These are phyloP conservation scores for Agrilus cyanescens DNA, from an alignment of 2,888 invertebrate genomes.

Conservation along the genomic window DNA sequence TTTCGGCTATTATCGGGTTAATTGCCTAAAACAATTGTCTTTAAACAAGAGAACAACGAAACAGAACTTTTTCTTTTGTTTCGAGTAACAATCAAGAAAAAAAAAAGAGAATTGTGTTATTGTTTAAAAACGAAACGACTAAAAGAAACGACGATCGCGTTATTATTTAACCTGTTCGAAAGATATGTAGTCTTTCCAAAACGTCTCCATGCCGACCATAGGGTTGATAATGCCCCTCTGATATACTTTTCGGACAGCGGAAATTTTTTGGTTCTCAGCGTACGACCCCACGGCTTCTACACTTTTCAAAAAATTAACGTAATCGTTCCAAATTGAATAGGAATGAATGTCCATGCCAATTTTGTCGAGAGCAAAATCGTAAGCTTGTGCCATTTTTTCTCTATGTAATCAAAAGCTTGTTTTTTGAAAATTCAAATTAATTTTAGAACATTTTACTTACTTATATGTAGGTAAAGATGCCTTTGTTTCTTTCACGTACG, in stretches of 20 bases:
- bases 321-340: conserved; percentile 95
- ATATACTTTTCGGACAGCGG: conserved; percentile 93
- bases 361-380: conserved; percentile 97
- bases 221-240: conserved; percentile 94
- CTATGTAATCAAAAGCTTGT: conserved; percentile 37
- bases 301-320: conserved; percentile 88
- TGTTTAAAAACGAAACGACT: conserved; percentile 5
- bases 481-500: conserved; percentile 97
- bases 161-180: conserved; percentile 79
- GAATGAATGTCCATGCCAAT: conserved; percentile 98
- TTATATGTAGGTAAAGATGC: conserved; percentile 85
- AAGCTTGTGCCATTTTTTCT: conserved; percentile 99
- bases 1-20: conserved; percentile 82
- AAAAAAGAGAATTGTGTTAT: not conserved
- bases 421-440: not conserved
- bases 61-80: not conserved
- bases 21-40: conserved; percentile 30
- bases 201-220: conserved; percentile 90
- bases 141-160: not conserved
- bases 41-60: not conserved
- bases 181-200: conserved; percentile 96
- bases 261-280: conserved; percentile 98
- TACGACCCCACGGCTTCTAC: conserved; percentile 97
- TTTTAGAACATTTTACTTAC: conserved; percentile 43
- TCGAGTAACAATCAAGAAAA: not conserved